Evolutionary conservation across 1,140 invertebrate species (phyloP).

Genomic region (Eupristina koningsbergeri): DNA sequence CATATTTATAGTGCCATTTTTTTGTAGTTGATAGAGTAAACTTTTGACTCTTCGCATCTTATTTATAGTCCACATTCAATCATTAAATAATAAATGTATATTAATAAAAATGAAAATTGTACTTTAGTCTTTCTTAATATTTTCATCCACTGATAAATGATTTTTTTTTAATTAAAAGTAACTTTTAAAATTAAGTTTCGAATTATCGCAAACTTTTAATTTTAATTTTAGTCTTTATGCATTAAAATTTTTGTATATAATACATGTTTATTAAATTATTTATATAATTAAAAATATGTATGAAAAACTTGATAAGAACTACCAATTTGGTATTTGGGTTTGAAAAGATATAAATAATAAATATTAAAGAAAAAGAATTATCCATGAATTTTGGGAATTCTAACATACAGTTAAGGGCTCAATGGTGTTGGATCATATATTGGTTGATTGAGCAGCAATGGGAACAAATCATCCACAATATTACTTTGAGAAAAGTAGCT

Average conservation of each 20-base stretch:
- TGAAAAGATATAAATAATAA: neutral
- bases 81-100: neutral
- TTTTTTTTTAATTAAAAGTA: neutral
- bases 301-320: neutral
- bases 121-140: neutral
- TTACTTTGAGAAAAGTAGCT: conserved; percentile 92
- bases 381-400: conserved; percentile 39
- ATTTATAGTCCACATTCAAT: neutral
- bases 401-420: conserved; percentile 44
- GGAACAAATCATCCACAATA: conserved; percentile 93
- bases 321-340: neutral
- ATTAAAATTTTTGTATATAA: neutral
- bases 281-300: neutral
- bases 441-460: conserved; percentile 73
- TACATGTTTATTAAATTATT: neutral
- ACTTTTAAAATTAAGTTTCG: neutral
- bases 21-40: neutral
- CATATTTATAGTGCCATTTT: neutral
- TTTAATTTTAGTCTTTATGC: neutral
- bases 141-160: neutral
- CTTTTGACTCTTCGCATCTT: neutral
- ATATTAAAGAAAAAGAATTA: conserved; percentile 11
- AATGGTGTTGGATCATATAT: conserved; percentile 22
- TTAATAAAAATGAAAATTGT: neutral
- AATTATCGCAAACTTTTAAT: neutral